Conservation (phyloP, 2,113 vertebrate genomes). For the Etia nguti region DNA sequence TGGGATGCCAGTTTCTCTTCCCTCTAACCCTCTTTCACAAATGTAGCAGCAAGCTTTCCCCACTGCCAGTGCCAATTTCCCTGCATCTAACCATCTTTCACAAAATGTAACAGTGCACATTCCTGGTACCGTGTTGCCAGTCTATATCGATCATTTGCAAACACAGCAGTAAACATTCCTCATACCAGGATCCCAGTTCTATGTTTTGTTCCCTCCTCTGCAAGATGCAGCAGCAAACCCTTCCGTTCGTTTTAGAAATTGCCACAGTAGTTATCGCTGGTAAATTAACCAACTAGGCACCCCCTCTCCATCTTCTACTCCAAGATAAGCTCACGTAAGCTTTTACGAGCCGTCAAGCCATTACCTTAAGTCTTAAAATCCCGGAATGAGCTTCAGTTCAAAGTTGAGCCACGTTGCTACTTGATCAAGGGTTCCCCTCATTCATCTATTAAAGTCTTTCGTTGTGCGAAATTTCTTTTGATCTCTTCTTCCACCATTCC, state of each 20-base stretch:
- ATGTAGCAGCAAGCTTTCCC: neutral
- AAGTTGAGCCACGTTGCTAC: neutral
- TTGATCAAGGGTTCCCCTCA: neutral
- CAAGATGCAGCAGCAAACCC: neutral
- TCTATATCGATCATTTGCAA: neutral
- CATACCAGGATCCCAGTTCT: neutral
- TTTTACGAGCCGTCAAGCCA: neutral
- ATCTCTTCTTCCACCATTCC: neutral
- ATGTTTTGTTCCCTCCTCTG: neutral
- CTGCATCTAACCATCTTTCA: neutral
- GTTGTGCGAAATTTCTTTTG: neutral
- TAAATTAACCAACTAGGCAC: neutral
- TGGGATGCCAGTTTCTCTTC: neutral
- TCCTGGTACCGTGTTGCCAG: neutral
- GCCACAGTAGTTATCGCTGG: rapidly evolving
- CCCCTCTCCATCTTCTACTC: neutral
- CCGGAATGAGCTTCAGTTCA: neutral
- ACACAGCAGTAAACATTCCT: neutral
- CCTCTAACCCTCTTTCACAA: neutral
- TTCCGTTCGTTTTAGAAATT: neutral
- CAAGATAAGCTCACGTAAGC: neutral
- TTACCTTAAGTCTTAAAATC: neutral
- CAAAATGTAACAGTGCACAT: neutral
- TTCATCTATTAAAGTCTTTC: neutral
- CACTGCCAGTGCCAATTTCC: neutral